A percentile compares a stretch with the other conserved stretches of the same genome.
Conservation (phyloP, 2,797 vertebrate genomes). For the Paedocypris micromegethes region DNA sequence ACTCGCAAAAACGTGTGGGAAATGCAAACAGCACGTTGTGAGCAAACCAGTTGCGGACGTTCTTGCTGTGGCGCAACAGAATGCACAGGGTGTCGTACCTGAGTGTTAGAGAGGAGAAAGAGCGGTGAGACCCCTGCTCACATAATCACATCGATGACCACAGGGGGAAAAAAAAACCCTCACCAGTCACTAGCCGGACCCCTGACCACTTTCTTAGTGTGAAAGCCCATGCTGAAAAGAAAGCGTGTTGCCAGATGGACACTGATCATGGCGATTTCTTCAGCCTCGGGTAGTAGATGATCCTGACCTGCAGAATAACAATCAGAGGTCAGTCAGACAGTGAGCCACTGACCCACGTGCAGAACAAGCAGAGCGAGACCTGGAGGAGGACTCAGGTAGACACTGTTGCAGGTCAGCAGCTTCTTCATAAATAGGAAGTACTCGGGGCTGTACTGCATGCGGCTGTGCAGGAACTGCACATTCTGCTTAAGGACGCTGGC, state of each 20-base stretch:
- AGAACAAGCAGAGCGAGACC: constrained; percentile 61
- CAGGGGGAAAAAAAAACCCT: constrained; percentile 18
- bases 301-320: constrained; percentile 79
- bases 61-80: constrained; percentile 97
- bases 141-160: too few relatives aligned
- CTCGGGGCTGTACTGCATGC: constrained; percentile 99
- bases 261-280: constrained; percentile 99
- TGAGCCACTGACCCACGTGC: too few relatives aligned
- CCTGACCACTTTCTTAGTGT: constrained; percentile 97
- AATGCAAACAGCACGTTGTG: constrained; percentile 95
- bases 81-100: constrained; percentile 98
- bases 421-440: constrained; percentile 99
- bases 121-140: too few relatives aligned
- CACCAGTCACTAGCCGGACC: constrained; percentile 98
- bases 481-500: constrained; percentile 97
- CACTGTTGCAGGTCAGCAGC: constrained; percentile 96
- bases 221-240: constrained; percentile 98
- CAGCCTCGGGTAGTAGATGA: constrained; percentile 96
- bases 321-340: too few relatives aligned
- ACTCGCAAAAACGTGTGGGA: constrained; percentile 94
- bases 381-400: constrained; percentile 98
- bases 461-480: constrained; percentile 97
- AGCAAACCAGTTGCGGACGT: constrained; percentile 98
- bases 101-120: not conserved
- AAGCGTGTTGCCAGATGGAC: constrained; percentile 97